Percentiles rank a stretch among this genome's conserved stretches.
These are phyloP conservation scores for Syngnathoides biaculeatus DNA, from an alignment of 2,113 vertebrate genomes.

Conservation along the genomic window DNA sequence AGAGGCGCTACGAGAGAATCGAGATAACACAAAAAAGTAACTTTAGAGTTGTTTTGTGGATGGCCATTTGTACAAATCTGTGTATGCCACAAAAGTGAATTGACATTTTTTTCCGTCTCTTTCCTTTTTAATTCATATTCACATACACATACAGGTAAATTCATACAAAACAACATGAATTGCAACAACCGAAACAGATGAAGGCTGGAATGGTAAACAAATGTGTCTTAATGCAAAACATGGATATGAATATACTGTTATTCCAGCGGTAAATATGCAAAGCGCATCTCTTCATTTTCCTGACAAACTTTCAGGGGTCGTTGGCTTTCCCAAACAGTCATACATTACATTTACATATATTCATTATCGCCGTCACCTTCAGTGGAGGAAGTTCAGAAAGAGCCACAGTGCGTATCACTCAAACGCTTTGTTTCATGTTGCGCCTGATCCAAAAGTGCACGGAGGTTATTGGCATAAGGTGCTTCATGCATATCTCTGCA, in stretches of 20 bases:
- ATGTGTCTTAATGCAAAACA: neutral
- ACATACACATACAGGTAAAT: too few relatives aligned
- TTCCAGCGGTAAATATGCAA: neutral
- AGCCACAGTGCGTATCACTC: neutral
- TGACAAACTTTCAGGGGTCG: neutral
- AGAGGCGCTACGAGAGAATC: too few relatives aligned
- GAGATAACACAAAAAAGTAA: too few relatives aligned
- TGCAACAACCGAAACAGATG: neutral
- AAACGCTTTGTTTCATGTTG: neutral
- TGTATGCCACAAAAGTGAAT: neutral
- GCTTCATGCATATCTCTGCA: neutral
- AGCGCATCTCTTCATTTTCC: neutral
- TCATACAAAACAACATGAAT: neutral
- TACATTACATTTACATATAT: constrained; percentile 1
- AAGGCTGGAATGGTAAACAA: neutral
- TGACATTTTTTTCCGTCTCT: neutral
- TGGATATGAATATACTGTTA: constrained; percentile 6
- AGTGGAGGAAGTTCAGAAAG: neutral
- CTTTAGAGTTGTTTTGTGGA: too few relatives aligned
- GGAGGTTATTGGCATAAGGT: neutral
- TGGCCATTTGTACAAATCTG: too few relatives aligned
- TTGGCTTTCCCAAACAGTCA: neutral
- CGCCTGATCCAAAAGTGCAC: neutral
- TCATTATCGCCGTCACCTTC: neutral
- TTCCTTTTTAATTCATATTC: too few relatives aligned